These are phyloP conservation scores for Pavo muticus DNA, from an alignment of 2,113 vertebrate genomes.

Conservation along the genomic window DNA sequence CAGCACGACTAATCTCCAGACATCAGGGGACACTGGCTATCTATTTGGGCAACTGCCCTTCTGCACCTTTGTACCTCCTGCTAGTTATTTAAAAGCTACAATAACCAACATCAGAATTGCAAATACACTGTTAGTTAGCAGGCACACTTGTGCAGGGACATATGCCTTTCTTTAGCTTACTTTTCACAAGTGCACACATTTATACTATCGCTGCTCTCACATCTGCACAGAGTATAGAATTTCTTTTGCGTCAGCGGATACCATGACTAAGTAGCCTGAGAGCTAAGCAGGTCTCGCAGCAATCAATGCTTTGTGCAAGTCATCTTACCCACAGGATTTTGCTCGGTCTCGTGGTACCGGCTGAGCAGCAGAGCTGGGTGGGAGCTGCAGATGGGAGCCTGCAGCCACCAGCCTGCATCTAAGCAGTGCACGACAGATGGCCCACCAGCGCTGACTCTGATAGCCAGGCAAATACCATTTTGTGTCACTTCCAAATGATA, in stretches of 20 bases:
- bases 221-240: background rate
- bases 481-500: background rate
- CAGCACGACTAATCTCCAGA: background rate
- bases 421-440: background rate
- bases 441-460: background rate
- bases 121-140: background rate
- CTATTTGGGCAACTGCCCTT: background rate
- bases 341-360: rapidly evolving
- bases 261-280: background rate
- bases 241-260: background rate
- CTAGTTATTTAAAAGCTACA: background rate
- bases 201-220: background rate
- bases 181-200: background rate
- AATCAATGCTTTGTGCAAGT: background rate
- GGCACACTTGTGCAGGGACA: rapidly evolving
- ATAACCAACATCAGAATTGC: background rate
- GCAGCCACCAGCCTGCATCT: background rate
- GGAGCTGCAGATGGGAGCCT: background rate
- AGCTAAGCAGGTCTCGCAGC: background rate
- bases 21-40: background rate
- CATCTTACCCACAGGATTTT: background rate
- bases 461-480: background rate
- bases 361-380: background rate
- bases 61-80: rapidly evolving
- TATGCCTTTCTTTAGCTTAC: background rate